A percentile compares a stretch with the other conserved stretches of the same genome.
phyloP scores from a whole-genome alignment of 2,797 vertebrate genomes.

The Urophycis tenuis region DNA sequence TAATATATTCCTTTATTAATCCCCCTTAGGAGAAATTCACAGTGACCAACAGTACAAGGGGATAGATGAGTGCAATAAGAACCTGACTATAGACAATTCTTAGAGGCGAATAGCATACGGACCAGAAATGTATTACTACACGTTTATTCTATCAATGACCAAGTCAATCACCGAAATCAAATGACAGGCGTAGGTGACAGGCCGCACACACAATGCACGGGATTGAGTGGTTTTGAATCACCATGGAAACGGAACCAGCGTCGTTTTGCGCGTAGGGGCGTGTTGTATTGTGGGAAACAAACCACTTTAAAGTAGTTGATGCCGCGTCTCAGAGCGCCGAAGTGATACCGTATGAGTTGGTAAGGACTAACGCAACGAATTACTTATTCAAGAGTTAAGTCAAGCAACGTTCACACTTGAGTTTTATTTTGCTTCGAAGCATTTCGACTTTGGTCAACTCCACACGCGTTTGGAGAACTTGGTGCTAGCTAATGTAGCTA shows the following conservation, averaged over 20 bases:
- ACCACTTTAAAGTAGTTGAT: background rate
- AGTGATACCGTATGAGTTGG: background rate
- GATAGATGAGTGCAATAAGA: too few relatives aligned
- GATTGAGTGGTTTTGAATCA: constrained; percentile 8
- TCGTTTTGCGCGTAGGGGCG: constrained; percentile 33
- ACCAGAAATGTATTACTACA: background rate
- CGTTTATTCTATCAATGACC: background rate
- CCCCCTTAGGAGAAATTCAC: too few relatives aligned
- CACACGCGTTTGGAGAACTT: background rate
- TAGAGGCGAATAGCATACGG: too few relatives aligned
- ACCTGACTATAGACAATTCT: too few relatives aligned
- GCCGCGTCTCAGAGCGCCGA: background rate
- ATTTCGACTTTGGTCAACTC: background rate
- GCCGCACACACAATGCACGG: background rate
- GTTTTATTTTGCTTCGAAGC: background rate
- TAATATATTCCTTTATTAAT: too few relatives aligned
- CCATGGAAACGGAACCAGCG: constrained; percentile 44
- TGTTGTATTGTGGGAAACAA: background rate
- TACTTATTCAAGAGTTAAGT: background rate
- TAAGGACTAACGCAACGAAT: background rate
- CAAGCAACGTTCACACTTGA: background rate
- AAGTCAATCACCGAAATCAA: background rate
- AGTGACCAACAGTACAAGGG: too few relatives aligned
- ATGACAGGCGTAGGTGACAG: background rate
- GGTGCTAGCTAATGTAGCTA: background rate